phyloP scores from a whole-genome alignment of 2,113 vertebrate genomes.

The Tiliqua scincoides region DNA sequence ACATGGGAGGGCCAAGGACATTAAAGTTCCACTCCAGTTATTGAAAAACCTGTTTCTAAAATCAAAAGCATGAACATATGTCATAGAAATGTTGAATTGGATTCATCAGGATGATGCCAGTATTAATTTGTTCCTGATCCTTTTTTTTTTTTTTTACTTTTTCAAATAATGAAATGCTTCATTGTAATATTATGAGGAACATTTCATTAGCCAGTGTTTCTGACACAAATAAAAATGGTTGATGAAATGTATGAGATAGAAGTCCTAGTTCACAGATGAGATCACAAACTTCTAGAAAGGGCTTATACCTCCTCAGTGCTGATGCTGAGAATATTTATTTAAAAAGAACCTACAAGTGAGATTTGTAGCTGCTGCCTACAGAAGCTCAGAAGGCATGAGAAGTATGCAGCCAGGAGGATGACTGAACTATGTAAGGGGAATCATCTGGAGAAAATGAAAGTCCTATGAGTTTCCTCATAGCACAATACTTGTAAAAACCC shows the following conservation, averaged over 20 bases:
- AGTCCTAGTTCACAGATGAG: background rate
- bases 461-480: too few relatives aligned
- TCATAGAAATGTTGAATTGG: conserved; percentile 35
- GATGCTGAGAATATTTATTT: background rate
- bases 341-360: background rate
- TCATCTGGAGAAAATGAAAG: too few relatives aligned
- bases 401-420: too few relatives aligned
- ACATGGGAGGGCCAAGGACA: too few relatives aligned
- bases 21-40: too few relatives aligned
- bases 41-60: too few relatives aligned
- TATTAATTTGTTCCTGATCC: conserved; percentile 55
- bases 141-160: conserved; percentile 50
- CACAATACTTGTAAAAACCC: too few relatives aligned
- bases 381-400: too few relatives aligned
- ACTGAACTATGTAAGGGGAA: too few relatives aligned
- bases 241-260: background rate
- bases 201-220: conserved; percentile 27
- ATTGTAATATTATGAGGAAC: conserved; percentile 38
- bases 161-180: conserved; percentile 50
- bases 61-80: conserved; percentile 17
- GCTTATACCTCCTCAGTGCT: background rate
- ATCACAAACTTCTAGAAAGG: background rate
- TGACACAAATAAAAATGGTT: conserved; percentile 35
- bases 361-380: too few relatives aligned
- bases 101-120: conserved; percentile 18